Conservation (phyloP, 1,140 invertebrate genomes). For the Scaptomyza graminum region DNA sequence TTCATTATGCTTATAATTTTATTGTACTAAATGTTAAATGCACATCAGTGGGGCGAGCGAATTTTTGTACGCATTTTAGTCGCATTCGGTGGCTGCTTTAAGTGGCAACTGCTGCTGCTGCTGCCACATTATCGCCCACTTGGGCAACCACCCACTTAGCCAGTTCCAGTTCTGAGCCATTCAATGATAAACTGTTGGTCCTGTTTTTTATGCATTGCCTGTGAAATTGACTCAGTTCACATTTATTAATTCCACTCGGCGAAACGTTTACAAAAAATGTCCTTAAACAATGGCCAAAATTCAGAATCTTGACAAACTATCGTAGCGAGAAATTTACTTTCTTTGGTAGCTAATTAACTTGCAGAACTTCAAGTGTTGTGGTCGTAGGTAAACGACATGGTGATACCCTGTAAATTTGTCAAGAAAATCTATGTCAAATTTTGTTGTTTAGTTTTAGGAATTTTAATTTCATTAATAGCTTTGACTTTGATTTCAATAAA, state of each 20-base stretch:
- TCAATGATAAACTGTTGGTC: conserved; percentile 30
- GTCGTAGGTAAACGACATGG: no score
- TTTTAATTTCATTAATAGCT: no score
- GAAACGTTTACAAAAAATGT: conserved; percentile 11
- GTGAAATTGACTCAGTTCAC: conserved; percentile 32
- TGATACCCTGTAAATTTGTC: background rate
- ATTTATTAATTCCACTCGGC: conserved; percentile 29
- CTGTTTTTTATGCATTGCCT: background rate
- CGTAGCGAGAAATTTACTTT: conserved; percentile 26
- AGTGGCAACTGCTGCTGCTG: conserved; percentile 30
- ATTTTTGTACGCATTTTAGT: conserved; percentile 60
- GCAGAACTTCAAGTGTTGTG: background rate
- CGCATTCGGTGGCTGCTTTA: conserved; percentile 28
- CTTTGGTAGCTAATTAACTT: conserved; percentile 24
- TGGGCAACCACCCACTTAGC: background rate
- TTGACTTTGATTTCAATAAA: no score
- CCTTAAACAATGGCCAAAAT: conserved; percentile 19
- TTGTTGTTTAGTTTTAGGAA: no score
- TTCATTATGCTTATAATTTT: conserved; percentile 56
- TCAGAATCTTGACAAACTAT: conserved; percentile 11
- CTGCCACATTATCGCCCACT: background rate
- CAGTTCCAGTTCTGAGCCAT: conserved; percentile 11
- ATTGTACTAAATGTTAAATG: conserved; percentile 44
- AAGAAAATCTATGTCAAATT: background rate
- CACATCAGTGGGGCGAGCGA: conserved; percentile 21